Percentiles rank a stretch among this genome's conserved stretches.
Evolutionary conservation across 2,888 invertebrate species (phyloP).

Genomic region (Crematogaster levior): DNA sequence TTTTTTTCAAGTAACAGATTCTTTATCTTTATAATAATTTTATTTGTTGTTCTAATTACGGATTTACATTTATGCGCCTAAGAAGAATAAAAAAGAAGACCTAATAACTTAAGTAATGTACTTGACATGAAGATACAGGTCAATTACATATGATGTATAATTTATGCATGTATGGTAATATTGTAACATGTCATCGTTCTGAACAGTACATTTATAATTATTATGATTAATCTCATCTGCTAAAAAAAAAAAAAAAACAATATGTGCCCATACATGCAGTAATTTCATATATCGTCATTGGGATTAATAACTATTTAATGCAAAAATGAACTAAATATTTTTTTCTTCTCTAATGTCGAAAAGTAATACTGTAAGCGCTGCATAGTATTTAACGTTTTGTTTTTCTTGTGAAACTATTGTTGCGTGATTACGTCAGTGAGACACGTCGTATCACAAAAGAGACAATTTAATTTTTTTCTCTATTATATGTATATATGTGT

Average conservation of each 20-base stretch:
- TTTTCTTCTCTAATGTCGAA: background rate
- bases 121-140: background rate
- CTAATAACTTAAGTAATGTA: background rate
- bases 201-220: background rate
- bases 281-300: background rate
- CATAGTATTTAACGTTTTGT: background rate
- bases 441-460: background rate
- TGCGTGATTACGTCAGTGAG: background rate
- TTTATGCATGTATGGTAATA: background rate
- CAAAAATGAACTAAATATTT: background rate
- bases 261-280: background rate
- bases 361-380: background rate
- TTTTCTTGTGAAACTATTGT: background rate
- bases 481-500: conserved; percentile 6
- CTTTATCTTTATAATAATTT: background rate
- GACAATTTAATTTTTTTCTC: conserved; percentile 31
- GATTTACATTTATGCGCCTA: background rate
- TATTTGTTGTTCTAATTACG: background rate
- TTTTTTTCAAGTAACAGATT: background rate
- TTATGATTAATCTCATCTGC: background rate
- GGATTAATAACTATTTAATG: background rate
- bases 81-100: background rate
- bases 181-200: background rate
- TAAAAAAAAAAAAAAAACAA: background rate
- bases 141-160: background rate